Percentiles rank a stretch among this genome's conserved stretches.
These are phyloP conservation scores for Porphyrio hochstetteri DNA, from an alignment of 2,113 vertebrate genomes.

Conservation along the genomic window DNA sequence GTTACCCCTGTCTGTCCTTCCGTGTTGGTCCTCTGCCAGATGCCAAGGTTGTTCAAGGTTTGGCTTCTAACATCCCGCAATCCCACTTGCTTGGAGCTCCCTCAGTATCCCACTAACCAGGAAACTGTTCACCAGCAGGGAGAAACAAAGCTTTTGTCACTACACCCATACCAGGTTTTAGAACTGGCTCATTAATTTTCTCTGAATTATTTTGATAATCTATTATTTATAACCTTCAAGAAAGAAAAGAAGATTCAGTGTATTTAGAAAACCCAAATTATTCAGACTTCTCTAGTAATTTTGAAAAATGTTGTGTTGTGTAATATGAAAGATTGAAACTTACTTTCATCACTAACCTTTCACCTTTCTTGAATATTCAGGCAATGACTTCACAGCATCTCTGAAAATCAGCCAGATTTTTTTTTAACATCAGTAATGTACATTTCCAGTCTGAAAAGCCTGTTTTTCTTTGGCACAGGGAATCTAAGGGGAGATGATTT, in stretches of 20 bases:
- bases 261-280: background rate
- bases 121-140: background rate
- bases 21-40: background rate
- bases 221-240: background rate
- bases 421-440: background rate
- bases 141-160: background rate
- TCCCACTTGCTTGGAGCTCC: background rate
- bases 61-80: background rate
- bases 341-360: background rate
- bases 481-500: background rate
- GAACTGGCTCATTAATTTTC: background rate
- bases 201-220: background rate
- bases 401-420: background rate
- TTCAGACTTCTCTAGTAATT: background rate
- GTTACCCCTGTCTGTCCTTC: background rate
- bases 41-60: constrained; percentile 13
- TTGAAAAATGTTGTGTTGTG: background rate
- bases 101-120: background rate
- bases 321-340: background rate
- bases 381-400: background rate
- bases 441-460: background rate
- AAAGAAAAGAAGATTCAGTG: background rate
- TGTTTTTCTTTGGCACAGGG: background rate
- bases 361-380: background rate
- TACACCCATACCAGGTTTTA: background rate